Base-by-base conservation (phyloP, 2,888 invertebrate genomes). In the Trachelus iudaicus region DNA sequence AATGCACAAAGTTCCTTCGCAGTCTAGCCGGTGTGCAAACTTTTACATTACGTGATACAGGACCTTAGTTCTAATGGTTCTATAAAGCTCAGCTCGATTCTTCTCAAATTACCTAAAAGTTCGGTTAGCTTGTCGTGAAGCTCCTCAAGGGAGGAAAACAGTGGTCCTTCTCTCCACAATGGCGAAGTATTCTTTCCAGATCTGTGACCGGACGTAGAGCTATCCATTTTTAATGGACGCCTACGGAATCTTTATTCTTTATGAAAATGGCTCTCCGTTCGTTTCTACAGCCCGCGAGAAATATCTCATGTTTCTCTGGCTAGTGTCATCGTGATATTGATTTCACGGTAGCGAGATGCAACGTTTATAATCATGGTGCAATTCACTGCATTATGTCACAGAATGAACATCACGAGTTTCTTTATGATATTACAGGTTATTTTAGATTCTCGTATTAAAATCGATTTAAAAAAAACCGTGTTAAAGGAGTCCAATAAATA, bases 81-180 rank as follows among this genome's bases (percentile, higher is more conserved):
- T 56, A 56, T 23, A 23, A 56, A 56, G 56, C 56, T 56, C 56
- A 23, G 23, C 23, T 23, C 56, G 56, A 56, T 23, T 56, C 23
- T 23, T 56, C 23, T 56, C 56, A 2, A 80, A 82, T 90, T 90
- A 91, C 91, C 91, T 85, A 91, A 83, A 73, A 91, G 87, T 81
- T 91, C 88, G 77, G 88, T 85, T 74, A 91, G 85, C 82, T 89
- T 91, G 83, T 90, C 90, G 79, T 89, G 90, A 71, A 91, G 83
- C 77, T 91, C 90, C 77, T 90, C 91, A 73, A 91, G 85, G 30
- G 91, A 90, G 31, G 89, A 89, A 80, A 91, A 91, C 75, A 91
- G 82, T 69, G 91, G 90, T 69, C 83, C 3, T 15, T 85, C 81
- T 71, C 79, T 81, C 75, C 76, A 79, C 69, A 85, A 69, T 68